Base-by-base conservation (phyloP, 2,797 vertebrate species). In the Atherinosoma microstoma region DNA sequence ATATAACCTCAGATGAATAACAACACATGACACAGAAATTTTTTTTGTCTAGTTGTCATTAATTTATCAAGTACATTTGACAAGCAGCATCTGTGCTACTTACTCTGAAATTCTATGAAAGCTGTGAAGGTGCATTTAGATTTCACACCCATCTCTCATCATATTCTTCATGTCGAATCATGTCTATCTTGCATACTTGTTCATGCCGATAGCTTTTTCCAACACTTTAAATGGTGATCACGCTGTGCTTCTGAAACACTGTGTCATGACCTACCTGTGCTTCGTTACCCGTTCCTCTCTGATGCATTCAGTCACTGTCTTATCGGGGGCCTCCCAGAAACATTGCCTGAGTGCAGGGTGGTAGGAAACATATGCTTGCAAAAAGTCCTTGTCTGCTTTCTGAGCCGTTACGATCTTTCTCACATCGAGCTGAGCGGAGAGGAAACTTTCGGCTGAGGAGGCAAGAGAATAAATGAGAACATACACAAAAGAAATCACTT, bases 331-430 rank as follows among this genome's bases (percentile, higher is more conserved):
- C 7, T 94, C 85, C 98, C 97, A 99, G 3, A 70, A 79, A 60
- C 97, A 99, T 3, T 2, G 35, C 62, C 90, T 89, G 45, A 95
- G 94, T 60, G 90, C 86, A 47, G 96, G 96, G 65, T 96, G 94
- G 6, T 96, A 95, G 78, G 89, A 94, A 67, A 98, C 94, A 54
- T 47, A 84, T 72, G 95, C 94, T 64, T 94, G 80, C 67, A 99
- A 92, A 86, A 96, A 97, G 84, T 94, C 91, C 8, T 42, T 64
- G 60, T 92, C 83, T 6, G 89, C 83, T 0, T 86, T 63, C 70
- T 86, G 76, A 72, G 91, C 87, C 71, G 84, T 73, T 80, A 97
- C 80, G n/a, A 32, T 79, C 71, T 63, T 74, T 8, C 79, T 84
- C 47, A 95, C 83, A 53, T 85, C 82, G 67, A 96, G 80, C 66